Evolutionary conservation across 1,140 invertebrate genomes (phyloP).

Genomic region (Stegodyphus mimosarum): DNA sequence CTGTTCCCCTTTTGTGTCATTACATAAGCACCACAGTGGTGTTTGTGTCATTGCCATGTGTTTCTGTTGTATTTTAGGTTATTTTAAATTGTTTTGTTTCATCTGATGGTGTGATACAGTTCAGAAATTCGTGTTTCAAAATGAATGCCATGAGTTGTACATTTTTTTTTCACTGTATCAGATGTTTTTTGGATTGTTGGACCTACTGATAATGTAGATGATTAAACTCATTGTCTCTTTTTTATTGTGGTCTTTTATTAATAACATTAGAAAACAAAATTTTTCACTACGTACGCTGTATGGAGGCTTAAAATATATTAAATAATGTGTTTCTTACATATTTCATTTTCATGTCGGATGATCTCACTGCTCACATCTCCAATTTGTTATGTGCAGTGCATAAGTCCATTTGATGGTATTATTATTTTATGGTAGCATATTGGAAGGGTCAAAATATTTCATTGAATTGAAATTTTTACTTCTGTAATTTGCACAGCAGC

Average conservation of each 20-base stretch:
- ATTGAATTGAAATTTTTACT: no score
- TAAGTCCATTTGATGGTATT: no score
- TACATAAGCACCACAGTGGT: slow-evolving; percentile 31
- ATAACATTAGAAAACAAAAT: background rate
- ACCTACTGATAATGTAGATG: slow-evolving; percentile 47
- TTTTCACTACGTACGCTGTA: no score
- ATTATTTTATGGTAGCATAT: no score
- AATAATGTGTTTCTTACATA: no score
- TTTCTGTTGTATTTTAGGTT: slow-evolving; percentile 14
- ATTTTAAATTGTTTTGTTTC: slow-evolving; percentile 20
- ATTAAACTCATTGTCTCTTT: slow-evolving; percentile 60
- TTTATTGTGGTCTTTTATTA: background rate
- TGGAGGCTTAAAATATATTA: no score
- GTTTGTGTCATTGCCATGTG: slow-evolving; percentile 31
- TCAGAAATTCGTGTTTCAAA: slow-evolving; percentile 35
- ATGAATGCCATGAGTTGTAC: slow-evolving; percentile 50
- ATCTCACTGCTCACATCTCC: no score
- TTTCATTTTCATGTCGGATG: no score
- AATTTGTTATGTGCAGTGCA: no score
- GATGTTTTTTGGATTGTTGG: slow-evolving; percentile 61
- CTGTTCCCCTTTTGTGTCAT: slow-evolving; percentile 47
- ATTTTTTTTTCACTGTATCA: slow-evolving; percentile 45
- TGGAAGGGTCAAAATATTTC: no score
- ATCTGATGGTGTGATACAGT: slow-evolving; percentile 32
- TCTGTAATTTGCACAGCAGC: no score